These are phyloP conservation scores for Pithys albifrons DNA, from an alignment of 2,113 vertebrate genomes.

Conservation along the genomic window DNA sequence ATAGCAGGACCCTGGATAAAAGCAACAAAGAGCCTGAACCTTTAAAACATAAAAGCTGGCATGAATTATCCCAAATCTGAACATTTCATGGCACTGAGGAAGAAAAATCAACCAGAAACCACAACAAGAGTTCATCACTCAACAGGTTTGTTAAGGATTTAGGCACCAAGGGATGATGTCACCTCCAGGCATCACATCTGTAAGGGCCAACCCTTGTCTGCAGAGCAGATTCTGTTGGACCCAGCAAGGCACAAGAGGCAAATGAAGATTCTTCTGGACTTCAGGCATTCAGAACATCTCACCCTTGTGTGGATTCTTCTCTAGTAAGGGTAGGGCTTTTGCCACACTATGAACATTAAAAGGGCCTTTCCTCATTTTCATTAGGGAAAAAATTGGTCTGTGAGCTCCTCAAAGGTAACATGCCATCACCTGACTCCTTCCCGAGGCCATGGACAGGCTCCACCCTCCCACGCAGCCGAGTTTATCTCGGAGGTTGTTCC, in stretches of 20 bases:
- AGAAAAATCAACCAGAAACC: not conserved
- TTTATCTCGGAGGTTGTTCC: constrained; percentile 14
- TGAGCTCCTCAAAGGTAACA: not conserved
- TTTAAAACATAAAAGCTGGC: not conserved
- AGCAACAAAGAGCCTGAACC: not conserved
- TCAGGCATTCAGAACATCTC: not conserved
- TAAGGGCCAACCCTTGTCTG: not conserved
- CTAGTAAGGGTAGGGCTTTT: not conserved
- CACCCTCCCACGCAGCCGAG: constrained; percentile 18
- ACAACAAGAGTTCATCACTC: not conserved
- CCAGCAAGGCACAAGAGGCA: not conserved
- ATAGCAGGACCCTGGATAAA: not conserved
- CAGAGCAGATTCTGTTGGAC: not conserved
- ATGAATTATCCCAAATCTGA: not conserved
- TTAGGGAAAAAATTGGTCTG: not conserved
- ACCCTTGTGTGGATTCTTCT: not conserved
- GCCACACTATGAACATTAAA: not conserved
- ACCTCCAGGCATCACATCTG: not conserved
- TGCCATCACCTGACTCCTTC: constrained; percentile 32
- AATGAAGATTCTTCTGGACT: not conserved
- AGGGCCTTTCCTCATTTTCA: not conserved
- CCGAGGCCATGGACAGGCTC: not conserved
- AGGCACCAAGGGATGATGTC: not conserved
- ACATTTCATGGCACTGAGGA: not conserved
- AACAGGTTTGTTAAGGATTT: not conserved